Percentiles rank a stretch among this genome's conserved stretches.
phyloP scores from a whole-genome alignment of 1,140 invertebrate genomes.

The Cataglyphis hispanica region DNA sequence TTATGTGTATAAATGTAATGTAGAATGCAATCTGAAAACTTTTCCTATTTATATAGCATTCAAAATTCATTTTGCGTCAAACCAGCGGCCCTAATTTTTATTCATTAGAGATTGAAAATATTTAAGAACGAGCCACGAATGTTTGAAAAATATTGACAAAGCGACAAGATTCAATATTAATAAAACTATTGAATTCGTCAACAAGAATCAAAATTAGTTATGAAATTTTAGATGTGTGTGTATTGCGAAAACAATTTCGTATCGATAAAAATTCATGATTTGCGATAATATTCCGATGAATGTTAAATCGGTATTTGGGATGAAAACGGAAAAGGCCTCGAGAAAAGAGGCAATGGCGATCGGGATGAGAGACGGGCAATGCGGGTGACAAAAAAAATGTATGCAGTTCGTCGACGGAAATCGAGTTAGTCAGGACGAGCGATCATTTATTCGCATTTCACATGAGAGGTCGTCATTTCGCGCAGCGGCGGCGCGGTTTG shows the following conservation, averaged over 20 bases:
- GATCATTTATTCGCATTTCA: slow-evolving; percentile 73
- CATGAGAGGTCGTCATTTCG: slow-evolving; percentile 63
- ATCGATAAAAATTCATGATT: not conserved
- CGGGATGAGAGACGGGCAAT: not conserved
- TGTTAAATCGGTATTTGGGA: slow-evolving; percentile 28
- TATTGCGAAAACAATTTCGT: not conserved
- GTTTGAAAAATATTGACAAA: slow-evolving; percentile 44
- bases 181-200: not conserved
- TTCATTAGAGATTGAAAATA: slow-evolving; percentile 39
- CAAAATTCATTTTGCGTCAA: slow-evolving; percentile 35
- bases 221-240: not conserved
- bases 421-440: slow-evolving; percentile 68
- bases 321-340: not conserved
- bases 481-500: not conserved
- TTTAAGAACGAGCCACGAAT: slow-evolving; percentile 39
- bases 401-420: slow-evolving; percentile 62
- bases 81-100: slow-evolving; percentile 41
- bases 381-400: not conserved
- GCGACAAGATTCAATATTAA: slow-evolving; percentile 30
- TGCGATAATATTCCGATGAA: not conserved
- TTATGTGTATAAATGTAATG: not conserved
- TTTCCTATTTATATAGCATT: not conserved
- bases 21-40: not conserved
- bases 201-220: not conserved
- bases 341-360: not conserved